Conservation (phyloP, 2,797 vertebrate species). For the Acanthurus leucopareius region DNA sequence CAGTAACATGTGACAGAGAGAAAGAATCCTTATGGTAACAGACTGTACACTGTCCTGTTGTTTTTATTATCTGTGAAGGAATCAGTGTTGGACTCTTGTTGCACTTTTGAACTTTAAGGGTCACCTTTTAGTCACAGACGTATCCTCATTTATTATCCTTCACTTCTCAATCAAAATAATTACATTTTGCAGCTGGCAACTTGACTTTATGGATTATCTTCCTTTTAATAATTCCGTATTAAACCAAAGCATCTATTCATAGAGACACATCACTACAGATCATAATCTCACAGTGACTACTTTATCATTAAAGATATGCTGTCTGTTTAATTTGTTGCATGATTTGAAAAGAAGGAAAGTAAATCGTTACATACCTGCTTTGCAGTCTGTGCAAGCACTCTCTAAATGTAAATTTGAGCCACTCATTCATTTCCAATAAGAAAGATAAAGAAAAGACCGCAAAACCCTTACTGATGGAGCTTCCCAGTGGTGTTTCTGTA, state of each 20-base stretch:
- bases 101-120: constrained; percentile 5
- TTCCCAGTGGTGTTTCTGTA: no score
- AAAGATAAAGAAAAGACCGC: no score
- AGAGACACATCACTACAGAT: constrained; percentile 14
- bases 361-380: no score
- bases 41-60: background rate
- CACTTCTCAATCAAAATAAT: background rate
- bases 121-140: background rate
- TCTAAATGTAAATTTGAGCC: no score
- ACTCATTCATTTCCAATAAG: no score
- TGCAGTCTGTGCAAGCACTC: no score
- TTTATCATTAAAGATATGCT: no score
- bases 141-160: background rate
- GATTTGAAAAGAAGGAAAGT: no score
- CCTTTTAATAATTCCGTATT: constrained; percentile 7
- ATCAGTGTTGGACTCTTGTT: background rate
- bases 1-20: constrained; percentile 26
- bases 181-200: background rate
- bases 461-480: no score
- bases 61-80: constrained; percentile 14
- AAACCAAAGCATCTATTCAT: constrained; percentile 21
- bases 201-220: constrained; percentile 8
- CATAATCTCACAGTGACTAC: background rate
- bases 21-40: constrained; percentile 12
- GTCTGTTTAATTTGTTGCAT: no score